These are phyloP conservation scores for Phoenicopterus ruber DNA, from an alignment of 2,113 vertebrate genomes.

Conservation along the genomic window DNA sequence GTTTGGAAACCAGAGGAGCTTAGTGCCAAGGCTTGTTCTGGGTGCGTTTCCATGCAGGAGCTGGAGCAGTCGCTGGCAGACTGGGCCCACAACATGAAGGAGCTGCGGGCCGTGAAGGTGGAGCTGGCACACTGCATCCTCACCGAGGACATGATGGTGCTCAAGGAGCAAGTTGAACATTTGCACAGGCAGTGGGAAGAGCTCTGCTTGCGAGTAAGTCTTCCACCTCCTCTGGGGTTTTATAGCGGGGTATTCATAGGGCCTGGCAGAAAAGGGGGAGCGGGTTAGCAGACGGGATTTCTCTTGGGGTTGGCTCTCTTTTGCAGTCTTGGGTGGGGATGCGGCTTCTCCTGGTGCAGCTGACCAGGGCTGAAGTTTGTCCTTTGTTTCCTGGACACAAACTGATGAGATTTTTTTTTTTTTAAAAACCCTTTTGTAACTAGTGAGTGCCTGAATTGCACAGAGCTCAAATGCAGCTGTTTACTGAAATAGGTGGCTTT, in stretches of 20 bases:
- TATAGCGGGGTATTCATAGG: fast-evolving
- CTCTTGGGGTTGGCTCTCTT: not conserved
- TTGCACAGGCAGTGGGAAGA: constrained; percentile 84
- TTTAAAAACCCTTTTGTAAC: not conserved
- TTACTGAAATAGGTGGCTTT: not conserved
- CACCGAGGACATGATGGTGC: constrained; percentile 78
- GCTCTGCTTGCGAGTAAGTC: constrained; percentile 76
- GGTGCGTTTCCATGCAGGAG: constrained; percentile 85
- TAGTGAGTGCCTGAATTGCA: not conserved
- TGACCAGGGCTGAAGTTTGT: not conserved
- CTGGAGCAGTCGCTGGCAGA: constrained; percentile 81
- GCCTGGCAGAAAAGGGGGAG: not conserved
- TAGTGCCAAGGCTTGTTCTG: constrained; percentile 50
- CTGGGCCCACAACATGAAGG: constrained; percentile 82
- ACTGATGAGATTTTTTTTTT: not conserved
- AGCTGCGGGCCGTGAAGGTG: constrained; percentile 81
- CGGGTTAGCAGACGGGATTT: fast-evolving
- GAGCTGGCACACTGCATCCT: constrained; percentile 82
- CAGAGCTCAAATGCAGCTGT: not conserved
- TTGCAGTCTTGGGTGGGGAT: not conserved
- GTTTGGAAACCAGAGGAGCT: constrained; percentile 74
- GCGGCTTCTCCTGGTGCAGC: not conserved
- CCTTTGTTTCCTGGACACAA: not conserved
- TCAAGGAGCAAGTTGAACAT: constrained; percentile 84
- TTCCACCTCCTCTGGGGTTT: fast-evolving